Base-by-base conservation (phyloP, 2,888 invertebrate species). In the Dione juno region DNA sequence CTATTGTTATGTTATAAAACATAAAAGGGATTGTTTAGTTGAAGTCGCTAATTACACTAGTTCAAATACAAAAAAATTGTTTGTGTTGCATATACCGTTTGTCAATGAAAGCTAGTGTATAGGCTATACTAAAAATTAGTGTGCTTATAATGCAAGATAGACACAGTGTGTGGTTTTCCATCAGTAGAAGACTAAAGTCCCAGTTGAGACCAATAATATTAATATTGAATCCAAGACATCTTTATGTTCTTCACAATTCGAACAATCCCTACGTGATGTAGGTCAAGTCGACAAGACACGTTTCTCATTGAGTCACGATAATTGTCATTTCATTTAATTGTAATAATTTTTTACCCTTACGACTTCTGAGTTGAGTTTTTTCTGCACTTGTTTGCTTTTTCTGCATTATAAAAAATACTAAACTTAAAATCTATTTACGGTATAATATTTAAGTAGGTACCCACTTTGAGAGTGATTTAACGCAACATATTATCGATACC, bases 211-310 rank as follows among this genome's bases (percentile, higher is more conserved):
- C 5, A 28, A 28, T 28, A 28, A 28, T 28, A 5, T 28, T 3
- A 43, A 43, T 43, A 43, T 14, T n/a, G 14, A 43, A 45, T n/a
- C 45, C 3, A n/a, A n/a, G 11, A 5, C 19, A 13, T 53, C 7
- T 14, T 28, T 11, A 28, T 19, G 14, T 11, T 53, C 13, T 21
- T 53, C 14, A 21, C 6, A 3, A 5, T 13, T 53, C 28, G 10
- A 28, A 14, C 14, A 53, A 53, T 53, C 28, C 8, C 35, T 53
- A 53, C 14, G 35, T 53, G 28, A 53, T n/a, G 53, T 53, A 53
- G 53, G 53, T 53, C 35, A 53, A 14, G 35, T 35, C 14, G 28
- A 13, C 14, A 14, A 28, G 35, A 14, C 53, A 35, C 35, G 28
- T 53, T 53, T 14, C 21, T 21, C 13, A 14, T 28, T 53, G 14